A percentile compares a stretch with the other conserved stretches of the same genome.
phyloP scores from a whole-genome alignment of 2,888 invertebrate species.

The Athetis lepigone region DNA sequence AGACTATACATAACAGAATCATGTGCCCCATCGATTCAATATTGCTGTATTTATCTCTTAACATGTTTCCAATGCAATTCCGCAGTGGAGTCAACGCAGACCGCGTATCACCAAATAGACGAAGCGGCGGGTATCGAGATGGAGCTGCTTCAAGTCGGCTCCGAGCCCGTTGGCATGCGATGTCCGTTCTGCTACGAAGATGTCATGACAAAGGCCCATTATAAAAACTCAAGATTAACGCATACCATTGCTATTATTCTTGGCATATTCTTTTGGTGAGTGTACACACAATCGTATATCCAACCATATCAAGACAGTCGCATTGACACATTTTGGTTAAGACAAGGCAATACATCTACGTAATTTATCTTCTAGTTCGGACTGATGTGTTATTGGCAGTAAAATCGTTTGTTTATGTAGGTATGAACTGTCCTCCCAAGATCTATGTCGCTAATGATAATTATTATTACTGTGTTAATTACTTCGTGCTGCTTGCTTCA shows the following conservation, averaged over 20 bases:
- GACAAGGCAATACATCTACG: not conserved
- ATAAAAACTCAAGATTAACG: constrained; percentile 77
- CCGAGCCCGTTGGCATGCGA: constrained; percentile 86
- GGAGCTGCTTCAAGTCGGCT: constrained; percentile 85
- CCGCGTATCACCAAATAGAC: constrained; percentile 80
- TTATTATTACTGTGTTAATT: constrained; percentile 20
- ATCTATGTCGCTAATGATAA: constrained; percentile 2
- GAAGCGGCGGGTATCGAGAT: constrained; percentile 81
- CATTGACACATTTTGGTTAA: too few species aligned
- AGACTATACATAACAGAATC: not conserved
- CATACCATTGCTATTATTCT: constrained; percentile 80
- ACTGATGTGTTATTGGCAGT: constrained; percentile 1
- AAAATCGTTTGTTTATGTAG: constrained; percentile 31
- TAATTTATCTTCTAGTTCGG: constrained; percentile 13
- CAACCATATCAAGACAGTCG: too few species aligned
- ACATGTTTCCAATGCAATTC: not conserved
- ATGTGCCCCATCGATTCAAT: not conserved
- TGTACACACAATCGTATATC: too few species aligned
- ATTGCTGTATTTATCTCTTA: not conserved
- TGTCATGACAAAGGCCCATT: constrained; percentile 83
- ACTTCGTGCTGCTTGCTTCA: too few species aligned
- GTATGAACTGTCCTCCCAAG: constrained; percentile 28
- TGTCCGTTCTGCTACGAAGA: constrained; percentile 86
- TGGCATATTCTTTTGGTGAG: constrained; percentile 86
- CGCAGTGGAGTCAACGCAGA: constrained; percentile 85